phyloP scores from a whole-genome alignment of 2,113 vertebrate species.

The Elaphurus davidianus region DNA sequence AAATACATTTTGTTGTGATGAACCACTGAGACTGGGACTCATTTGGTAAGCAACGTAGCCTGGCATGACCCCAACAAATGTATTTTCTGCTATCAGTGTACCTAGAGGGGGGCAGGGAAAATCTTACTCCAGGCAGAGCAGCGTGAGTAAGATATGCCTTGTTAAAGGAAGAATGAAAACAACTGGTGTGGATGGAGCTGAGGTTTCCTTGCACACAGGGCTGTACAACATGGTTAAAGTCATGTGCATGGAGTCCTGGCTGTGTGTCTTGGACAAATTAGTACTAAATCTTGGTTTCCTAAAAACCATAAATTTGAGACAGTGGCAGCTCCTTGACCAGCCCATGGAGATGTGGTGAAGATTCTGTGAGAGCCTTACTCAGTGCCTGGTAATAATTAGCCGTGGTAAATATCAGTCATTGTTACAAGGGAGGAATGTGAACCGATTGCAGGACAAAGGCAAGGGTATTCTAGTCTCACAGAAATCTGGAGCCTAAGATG shows the following conservation, averaged over 20 bases:
- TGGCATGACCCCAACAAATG: not conserved
- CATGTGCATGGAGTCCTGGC: not conserved
- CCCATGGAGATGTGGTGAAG: not conserved
- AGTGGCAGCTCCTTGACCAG: not conserved
- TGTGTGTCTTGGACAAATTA: not conserved
- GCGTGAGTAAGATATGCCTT: not conserved
- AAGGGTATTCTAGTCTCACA: not conserved
- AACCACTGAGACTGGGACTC: not conserved
- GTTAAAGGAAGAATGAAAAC: not conserved
- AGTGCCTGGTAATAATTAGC: not conserved
- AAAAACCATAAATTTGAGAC: not conserved
- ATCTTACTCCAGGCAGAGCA: not conserved
- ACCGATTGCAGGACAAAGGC: not conserved
- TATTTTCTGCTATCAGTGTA: not conserved
- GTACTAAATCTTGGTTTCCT: not conserved
- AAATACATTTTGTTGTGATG: not conserved
- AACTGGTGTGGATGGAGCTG: not conserved
- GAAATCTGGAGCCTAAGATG: not conserved
- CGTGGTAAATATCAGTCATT: not conserved
- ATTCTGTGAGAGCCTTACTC: not conserved
- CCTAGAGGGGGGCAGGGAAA: not conserved
- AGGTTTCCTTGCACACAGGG: not conserved
- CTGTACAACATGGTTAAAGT: rapidly evolving
- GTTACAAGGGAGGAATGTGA: not conserved
- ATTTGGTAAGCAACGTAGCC: not conserved